Conservation (phyloP, 1,140 invertebrate genomes). For the Piezodorus guildinii region DNA sequence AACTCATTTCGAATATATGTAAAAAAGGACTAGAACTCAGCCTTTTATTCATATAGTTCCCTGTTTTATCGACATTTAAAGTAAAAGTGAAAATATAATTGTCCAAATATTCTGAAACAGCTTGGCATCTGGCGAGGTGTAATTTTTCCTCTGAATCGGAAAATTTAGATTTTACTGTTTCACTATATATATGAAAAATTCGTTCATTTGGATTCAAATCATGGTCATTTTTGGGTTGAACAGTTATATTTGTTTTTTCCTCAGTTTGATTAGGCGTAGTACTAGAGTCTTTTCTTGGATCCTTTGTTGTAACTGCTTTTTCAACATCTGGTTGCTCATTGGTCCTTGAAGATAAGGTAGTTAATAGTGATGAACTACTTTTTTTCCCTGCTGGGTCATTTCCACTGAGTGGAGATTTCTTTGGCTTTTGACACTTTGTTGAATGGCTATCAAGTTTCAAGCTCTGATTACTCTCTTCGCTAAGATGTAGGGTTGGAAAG, state of each 20-base stretch:
- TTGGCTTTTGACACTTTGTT: neutral
- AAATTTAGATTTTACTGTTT: too few species aligned
- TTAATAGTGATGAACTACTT: neutral
- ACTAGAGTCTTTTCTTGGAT: too few species aligned
- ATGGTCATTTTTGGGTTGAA: too few species aligned
- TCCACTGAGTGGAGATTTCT: neutral
- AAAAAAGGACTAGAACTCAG: neutral
- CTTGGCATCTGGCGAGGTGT: neutral
- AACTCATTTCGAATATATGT: neutral
- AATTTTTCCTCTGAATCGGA: too few species aligned
- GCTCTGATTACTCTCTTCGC: slow-evolving; percentile 3
- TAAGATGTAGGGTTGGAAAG: neutral
- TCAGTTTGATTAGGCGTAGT: too few species aligned
- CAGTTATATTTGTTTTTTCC: too few species aligned
- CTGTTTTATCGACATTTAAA: neutral
- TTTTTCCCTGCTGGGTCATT: neutral
- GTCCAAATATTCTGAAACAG: neutral
- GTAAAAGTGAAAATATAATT: neutral
- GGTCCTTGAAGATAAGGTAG: neutral
- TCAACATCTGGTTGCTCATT: neutral
- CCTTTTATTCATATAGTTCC: neutral
- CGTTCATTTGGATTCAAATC: too few species aligned
- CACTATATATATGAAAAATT: too few species aligned
- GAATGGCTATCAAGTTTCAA: neutral
- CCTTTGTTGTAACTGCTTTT: too few species aligned